Evolutionary conservation across 2,888 invertebrate species (phyloP), one percentile per base, ranked within the genome.

Genomic region (Pycnomerus fuliginosus): DNA sequence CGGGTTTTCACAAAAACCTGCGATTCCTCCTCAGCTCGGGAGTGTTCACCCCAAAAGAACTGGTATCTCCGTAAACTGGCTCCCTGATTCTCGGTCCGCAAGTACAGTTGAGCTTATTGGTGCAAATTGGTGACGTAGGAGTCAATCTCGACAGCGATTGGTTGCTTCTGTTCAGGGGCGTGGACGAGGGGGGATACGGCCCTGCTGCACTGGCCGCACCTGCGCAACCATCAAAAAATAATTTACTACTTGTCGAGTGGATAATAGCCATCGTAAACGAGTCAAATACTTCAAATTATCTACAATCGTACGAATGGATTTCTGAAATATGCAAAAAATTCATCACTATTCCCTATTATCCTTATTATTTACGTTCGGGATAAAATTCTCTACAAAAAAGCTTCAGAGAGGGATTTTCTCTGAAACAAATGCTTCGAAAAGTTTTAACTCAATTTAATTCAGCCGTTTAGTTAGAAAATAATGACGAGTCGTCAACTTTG

Each of bases 1-100:
- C n/a, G n/a, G n/a, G n/a, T n/a, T n/a, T 36, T 58, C 41, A 71
- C 60, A 69, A 58, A 48, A 64, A 62, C 42, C 68, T 56, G 30
- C 71, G 56, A 40, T 69, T 70, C 34, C 68, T 57, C 44, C 70
- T 55, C 35, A 69, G 37, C 43, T 70, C 69, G 3, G 69, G 68
- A 54, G 63, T 69, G 12, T 58, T 57, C 32, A 51, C 58, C 40
- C 66, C 64, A 48, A 68, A 69, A 11, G 53, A 59, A 48, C 58
- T 65, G 1, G 64, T 59, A 52, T 70, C 69, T n/a, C 70, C 70
- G 47, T 68, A 70, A 2, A 68, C 59, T 0, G 69, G 68, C 41
- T 67, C 66, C 32, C 56, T 44, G 27, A 41, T 45, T 29, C n/a
- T 35, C 3, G 3, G 5, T 1, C 36, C 33, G 20, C 47, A 47